Percentiles rank a stretch among this genome's conserved stretches.
phyloP scores from a whole-genome alignment of 2,888 invertebrate species.

The Campoletis raptor region DNA sequence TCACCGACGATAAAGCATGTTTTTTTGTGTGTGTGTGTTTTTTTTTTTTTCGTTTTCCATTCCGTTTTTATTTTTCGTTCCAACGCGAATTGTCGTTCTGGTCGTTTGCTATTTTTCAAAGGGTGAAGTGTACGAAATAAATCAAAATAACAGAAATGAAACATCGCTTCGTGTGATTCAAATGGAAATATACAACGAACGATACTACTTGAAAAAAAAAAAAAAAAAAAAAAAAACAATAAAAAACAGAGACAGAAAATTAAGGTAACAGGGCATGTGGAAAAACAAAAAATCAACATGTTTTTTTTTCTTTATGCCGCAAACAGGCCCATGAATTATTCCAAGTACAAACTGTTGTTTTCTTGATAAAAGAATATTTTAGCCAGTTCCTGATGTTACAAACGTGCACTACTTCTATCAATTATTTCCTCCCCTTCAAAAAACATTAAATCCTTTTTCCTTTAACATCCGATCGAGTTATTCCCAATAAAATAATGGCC shows the following conservation, averaged over 20 bases:
- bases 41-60: constrained; percentile 31
- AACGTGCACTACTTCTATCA: constrained; percentile 5
- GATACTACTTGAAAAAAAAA: neutral
- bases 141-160: constrained; percentile 46
- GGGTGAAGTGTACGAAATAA: constrained; percentile 26
- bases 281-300: neutral
- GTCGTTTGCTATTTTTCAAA: constrained; percentile 47
- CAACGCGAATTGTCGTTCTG: constrained; percentile 1
- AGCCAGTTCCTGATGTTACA: neutral
- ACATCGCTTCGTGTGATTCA: constrained; percentile 13
- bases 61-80: constrained; percentile 31
- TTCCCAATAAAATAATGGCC: constrained; percentile 38
- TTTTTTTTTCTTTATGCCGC: neutral
- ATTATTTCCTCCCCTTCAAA: constrained; percentile 26
- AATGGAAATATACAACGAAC: constrained; percentile 23
- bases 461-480: constrained; percentile 40
- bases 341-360: neutral
- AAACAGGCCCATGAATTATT: constrained; percentile 1
- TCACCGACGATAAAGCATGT: constrained; percentile 43
- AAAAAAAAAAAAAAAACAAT: neutral
- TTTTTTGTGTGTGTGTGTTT: neutral
- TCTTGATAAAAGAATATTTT: constrained; percentile 7
- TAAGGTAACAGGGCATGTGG: neutral
- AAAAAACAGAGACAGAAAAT: neutral
- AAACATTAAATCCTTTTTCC: constrained; percentile 46